Percentiles rank a stretch among this genome's conserved stretches.
phyloP scores from a whole-genome alignment of 2,888 invertebrate genomes.

The Epinotia ramella region DNA sequence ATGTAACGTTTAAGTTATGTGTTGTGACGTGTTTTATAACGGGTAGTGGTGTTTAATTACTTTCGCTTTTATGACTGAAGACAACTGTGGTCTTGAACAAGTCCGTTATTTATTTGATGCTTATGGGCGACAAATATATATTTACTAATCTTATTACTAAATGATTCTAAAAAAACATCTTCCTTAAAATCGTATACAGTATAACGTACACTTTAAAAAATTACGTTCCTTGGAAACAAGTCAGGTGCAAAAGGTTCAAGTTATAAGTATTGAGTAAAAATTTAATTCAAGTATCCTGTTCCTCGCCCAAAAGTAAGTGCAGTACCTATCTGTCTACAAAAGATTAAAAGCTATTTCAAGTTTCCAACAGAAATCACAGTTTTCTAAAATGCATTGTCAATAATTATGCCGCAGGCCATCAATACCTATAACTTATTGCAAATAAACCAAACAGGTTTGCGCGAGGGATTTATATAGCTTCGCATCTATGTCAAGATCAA shows the following conservation, averaged over 20 bases:
- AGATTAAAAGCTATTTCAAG: background rate
- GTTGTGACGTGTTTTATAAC: constrained; percentile 8
- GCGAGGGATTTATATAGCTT: constrained; percentile 72
- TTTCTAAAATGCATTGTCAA: constrained; percentile 44
- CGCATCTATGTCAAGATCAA: constrained; percentile 83
- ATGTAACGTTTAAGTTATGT: constrained; percentile 42
- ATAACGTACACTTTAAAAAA: no score
- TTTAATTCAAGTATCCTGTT: background rate
- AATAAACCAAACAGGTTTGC: constrained; percentile 73
- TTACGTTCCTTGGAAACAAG: background rate
- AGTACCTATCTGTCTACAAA: background rate
- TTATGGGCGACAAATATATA: background rate
- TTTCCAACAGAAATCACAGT: constrained; percentile 15
- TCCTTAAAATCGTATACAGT: no score
- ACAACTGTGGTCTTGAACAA: background rate
- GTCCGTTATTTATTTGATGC: background rate
- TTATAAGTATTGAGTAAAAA: background rate
- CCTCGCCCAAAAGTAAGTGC: background rate
- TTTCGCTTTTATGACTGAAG: constrained; percentile 25
- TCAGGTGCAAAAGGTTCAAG: background rate
- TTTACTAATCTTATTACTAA: no score
- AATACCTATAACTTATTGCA: constrained; percentile 59
- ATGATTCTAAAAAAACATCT: no score
- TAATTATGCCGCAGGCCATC: constrained; percentile 47
- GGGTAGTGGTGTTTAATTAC: constrained; percentile 23